These are phyloP conservation scores for Myxocyprinus asiaticus DNA, from an alignment of 2,113 vertebrate species.

Conservation along the genomic window DNA sequence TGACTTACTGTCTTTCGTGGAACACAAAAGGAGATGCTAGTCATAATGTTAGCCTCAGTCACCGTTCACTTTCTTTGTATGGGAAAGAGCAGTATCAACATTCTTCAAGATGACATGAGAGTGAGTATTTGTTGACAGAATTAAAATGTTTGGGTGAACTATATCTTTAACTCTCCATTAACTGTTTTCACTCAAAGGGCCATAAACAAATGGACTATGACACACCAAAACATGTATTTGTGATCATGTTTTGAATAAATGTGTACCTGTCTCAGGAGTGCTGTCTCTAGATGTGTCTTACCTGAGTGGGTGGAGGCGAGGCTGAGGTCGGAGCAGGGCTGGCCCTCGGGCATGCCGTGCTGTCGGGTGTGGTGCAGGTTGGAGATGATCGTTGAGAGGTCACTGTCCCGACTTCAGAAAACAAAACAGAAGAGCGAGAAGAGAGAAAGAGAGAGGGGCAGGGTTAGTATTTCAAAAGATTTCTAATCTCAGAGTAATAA, in stretches of 20 bases:
- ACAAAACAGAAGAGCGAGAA: conserved; percentile 45
- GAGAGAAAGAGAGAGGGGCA: conserved; percentile 13
- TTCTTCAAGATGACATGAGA: too few relatives aligned
- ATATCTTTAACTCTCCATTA: neutral
- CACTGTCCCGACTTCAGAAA: conserved; percentile 85
- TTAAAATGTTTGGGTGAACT: too few relatives aligned
- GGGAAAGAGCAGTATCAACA: too few relatives aligned
- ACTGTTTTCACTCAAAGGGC: neutral
- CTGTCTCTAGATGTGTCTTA: conserved; percentile 68
- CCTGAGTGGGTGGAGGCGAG: conserved; percentile 85
- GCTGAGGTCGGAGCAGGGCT: conserved; percentile 86
- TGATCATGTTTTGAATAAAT: neutral
- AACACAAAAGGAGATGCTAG: too few relatives aligned
- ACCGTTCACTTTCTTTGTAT: too few relatives aligned
- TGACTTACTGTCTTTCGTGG: too few relatives aligned
- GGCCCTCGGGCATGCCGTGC: conserved; percentile 93
- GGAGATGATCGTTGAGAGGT: conserved; percentile 94
- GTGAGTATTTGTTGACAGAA: too few relatives aligned
- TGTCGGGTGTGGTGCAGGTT: conserved; percentile 90
- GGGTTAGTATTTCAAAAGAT: conserved; percentile 19
- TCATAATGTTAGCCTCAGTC: too few relatives aligned
- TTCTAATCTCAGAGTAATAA: conserved; percentile 16
- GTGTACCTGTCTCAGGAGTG: conserved; percentile 4
- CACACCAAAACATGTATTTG: neutral
- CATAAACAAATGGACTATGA: neutral